These are phyloP conservation scores for Macquaria australasica DNA, from an alignment of 2,113 vertebrate species.

Conservation along the genomic window DNA sequence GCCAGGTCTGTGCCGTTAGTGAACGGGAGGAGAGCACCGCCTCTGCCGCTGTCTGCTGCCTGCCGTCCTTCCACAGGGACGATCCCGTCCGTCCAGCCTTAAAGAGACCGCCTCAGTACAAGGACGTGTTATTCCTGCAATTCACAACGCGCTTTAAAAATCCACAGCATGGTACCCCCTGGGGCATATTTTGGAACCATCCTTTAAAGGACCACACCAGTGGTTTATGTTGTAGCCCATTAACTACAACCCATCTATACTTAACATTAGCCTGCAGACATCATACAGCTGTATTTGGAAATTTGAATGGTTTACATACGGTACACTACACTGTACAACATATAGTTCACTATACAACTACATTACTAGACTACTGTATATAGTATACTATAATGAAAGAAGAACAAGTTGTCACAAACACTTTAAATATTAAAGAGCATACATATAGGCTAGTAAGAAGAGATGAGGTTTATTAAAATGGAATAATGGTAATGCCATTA, in stretches of 20 bases:
- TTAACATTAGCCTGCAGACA: not conserved
- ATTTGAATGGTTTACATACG: not conserved
- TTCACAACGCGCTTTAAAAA: not conserved
- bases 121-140: not conserved
- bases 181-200: not conserved
- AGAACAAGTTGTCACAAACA: not conserved
- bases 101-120: constrained; percentile 57
- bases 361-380: not conserved
- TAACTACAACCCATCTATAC: not conserved
- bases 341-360: not conserved
- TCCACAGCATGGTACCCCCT: not conserved
- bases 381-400: not conserved
- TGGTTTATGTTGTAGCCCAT: not conserved
- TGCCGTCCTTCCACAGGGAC: not conserved
- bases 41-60: constrained; percentile 15
- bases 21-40: constrained; percentile 3
- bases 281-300: not conserved
- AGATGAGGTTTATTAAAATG: not conserved
- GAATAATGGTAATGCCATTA: too few species aligned
- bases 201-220: not conserved
- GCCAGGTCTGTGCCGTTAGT: not conserved
- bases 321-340: not conserved
- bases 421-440: not conserved
- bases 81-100: constrained; percentile 44
- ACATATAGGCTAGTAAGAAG: not conserved